A percentile compares a stretch with the other conserved stretches of the same genome.
Evolutionary conservation across 23 tunicate genomes (phyloP).

Genomic region (Ciona savignyi): DNA sequence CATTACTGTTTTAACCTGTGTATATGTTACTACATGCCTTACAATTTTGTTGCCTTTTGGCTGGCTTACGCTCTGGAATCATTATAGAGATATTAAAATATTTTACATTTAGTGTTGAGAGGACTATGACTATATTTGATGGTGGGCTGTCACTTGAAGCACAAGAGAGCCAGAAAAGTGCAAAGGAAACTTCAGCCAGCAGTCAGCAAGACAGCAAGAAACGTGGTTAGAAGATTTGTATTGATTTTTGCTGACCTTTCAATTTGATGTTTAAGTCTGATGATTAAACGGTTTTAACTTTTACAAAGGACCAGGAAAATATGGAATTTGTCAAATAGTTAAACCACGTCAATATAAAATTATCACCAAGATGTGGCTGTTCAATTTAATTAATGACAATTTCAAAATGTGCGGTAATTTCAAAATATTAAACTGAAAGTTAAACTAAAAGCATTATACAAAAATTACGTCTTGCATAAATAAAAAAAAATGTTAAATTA

Average conservation of each 20-base stretch:
- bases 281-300: neutral
- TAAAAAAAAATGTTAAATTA: too few species aligned
- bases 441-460: neutral
- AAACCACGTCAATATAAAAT: too few species aligned
- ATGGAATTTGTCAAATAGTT: too few species aligned
- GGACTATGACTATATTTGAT: conserved; percentile 83
- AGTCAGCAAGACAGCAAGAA: conserved; percentile 3
- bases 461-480: too few species aligned
- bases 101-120: conserved; percentile 38
- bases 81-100: too few species aligned
- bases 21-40: too few species aligned
- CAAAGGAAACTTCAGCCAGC: conserved; percentile 8
- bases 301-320: too few species aligned
- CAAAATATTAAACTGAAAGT: neutral
- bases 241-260: neutral
- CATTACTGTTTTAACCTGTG: too few species aligned
- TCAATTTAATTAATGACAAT: too few species aligned
- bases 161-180: conserved; percentile 7
- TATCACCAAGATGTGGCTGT: too few species aligned
- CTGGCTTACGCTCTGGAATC: too few species aligned
- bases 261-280: neutral
- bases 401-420: neutral
- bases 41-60: too few species aligned
- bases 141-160: conserved; percentile 75
- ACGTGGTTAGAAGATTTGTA: neutral